phyloP scores from a whole-genome alignment of 2,797 vertebrate species.

The Coregonus sp. region DNA sequence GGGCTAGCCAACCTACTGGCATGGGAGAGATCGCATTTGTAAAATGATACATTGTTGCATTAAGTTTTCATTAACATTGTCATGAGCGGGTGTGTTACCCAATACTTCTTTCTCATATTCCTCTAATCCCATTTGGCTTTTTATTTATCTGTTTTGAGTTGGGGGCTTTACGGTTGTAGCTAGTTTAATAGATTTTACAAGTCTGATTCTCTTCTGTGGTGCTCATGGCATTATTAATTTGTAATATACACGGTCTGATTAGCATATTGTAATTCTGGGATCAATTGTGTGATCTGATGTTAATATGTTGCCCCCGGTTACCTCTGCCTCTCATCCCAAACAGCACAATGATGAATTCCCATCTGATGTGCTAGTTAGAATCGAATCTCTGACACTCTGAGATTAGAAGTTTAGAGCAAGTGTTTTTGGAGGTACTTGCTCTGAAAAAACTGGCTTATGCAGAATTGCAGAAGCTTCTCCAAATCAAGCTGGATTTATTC shows the following conservation, averaged over 20 bases:
- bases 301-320: constrained; percentile 32
- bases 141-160: constrained; percentile 5
- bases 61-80: too few species aligned
- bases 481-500: background rate
- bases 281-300: constrained; percentile 42
- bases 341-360: constrained; percentile 6
- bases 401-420: background rate
- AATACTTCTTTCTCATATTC: background rate
- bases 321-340: constrained; percentile 18
- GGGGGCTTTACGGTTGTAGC: constrained; percentile 6
- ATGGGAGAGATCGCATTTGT: too few species aligned
- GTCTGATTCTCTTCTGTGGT: constrained; percentile 44
- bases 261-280: constrained; percentile 33
- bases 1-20: too few species aligned
- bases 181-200: constrained; percentile 42
- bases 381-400: background rate
- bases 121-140: background rate
- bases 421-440: background rate
- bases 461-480: background rate
- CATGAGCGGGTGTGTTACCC: background rate
- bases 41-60: too few species aligned
- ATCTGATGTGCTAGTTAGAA: background rate
- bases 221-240: constrained; percentile 54
- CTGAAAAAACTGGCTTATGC: background rate
- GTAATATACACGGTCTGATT: constrained; percentile 42